These are phyloP conservation scores for Drosophila simulans DNA, from an alignment of 1,140 invertebrate genomes.

Conservation along the genomic window DNA sequence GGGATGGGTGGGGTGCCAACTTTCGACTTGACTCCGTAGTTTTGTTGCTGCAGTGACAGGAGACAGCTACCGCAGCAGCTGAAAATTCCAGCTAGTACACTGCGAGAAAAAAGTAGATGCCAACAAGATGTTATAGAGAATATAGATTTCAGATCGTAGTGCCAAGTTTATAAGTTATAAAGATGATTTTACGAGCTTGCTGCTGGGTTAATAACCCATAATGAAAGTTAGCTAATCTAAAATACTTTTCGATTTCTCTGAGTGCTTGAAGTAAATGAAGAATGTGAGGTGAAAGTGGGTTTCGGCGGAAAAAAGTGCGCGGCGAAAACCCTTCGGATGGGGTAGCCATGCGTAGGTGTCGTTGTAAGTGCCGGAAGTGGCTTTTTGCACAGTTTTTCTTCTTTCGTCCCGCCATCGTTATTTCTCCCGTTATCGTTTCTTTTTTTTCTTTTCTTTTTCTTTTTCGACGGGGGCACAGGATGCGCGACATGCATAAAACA, in stretches of 20 bases:
- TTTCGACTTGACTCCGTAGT: slow-evolving; percentile 34
- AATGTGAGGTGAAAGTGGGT: background rate
- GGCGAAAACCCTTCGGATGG: slow-evolving; percentile 9
- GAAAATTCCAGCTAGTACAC: background rate
- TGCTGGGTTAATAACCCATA: background rate
- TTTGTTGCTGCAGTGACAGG: slow-evolving; percentile 23
- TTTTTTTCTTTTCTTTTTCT: slow-evolving; percentile 7
- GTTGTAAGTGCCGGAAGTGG: slow-evolving; percentile 49
- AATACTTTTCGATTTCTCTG: background rate
- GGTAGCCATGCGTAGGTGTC: slow-evolving; percentile 45
- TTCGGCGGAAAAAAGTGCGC: background rate
- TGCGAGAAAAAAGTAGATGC: background rate
- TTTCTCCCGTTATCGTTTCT: background rate
- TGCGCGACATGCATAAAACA: slow-evolving; percentile 53
- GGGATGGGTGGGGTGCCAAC: background rate
- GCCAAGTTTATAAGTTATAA: background rate
- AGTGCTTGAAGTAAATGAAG: slow-evolving; percentile 4
- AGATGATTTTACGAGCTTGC: too few species aligned
- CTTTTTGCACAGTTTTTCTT: slow-evolving; percentile 30
- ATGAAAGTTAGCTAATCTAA: too few species aligned
- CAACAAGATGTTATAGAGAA: too few species aligned
- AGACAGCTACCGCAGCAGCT: slow-evolving; percentile 10
- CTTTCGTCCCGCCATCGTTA: background rate
- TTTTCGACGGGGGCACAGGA: slow-evolving; percentile 8
- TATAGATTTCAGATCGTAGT: too few species aligned